Base-by-base conservation (phyloP, 2,888 invertebrate species). In the Tachystola acroxantha region DNA sequence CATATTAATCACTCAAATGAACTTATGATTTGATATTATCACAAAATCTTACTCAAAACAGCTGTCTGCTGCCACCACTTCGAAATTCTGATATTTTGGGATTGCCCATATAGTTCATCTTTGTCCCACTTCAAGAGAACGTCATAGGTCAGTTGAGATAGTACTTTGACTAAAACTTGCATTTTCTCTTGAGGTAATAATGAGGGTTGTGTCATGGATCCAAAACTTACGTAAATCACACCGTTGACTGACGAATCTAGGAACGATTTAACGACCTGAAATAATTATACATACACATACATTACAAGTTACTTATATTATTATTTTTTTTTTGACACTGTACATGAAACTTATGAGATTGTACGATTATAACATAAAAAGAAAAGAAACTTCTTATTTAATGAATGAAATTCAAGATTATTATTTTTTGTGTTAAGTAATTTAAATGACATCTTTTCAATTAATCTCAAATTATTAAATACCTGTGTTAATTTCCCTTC, bases 191-290 rank as follows among this genome's bases (percentile, higher is more conserved):
- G 43, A 2, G 78, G 62, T 24, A 86, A 43, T 0, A 57, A 14
- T 0, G 65, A 58, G 1, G 74, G 61, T 20, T 60, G 54, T 0
- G 76, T 62, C 16, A 75, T 78, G 1, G 80, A 72, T 1, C 85
- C 87, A 40, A 84, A 66, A 48, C 84, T 85, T 25, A 87, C 64
- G 43, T 75, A 80, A 12, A 87, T 69, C 0, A 81, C 76, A 0
- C 84, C 86, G 14, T 70, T 50, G 14, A 60, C 56, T 2, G 82
- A 75, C 0, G 58, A 58, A 39, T 81, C 75, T 4, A 85, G 42
- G 40, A 66, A 76, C 0, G 46, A 37, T 50, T 78, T 59, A 0
- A 84, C 44, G 16, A 74, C 69, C 77, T 81, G 43, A 10, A 56
- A 52, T 19, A 2, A 24, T n/a, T 26, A 10, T n/a, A n/a, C n/a